Evolutionary conservation across 2,113 vertebrate species (phyloP), one percentile per base, ranked within the genome.

Genomic region (Cynopterus brachyotis): DNA sequence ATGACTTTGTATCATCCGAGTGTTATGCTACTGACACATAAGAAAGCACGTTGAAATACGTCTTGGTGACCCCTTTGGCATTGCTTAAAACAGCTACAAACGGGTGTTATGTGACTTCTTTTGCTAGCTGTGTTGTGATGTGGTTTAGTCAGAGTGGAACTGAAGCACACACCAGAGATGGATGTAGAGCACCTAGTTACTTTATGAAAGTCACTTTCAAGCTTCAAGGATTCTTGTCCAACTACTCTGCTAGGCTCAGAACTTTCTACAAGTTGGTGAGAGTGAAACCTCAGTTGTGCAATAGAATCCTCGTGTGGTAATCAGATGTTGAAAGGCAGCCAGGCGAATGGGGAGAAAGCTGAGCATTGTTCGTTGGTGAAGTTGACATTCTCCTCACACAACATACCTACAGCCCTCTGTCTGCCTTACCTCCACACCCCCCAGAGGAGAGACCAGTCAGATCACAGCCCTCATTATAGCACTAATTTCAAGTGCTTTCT

Each of bases 331-430:
- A 35, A 15, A 2, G 12, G 16, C 57, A 32, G 9, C 12, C 11
- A n/a, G 10, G n/a, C 16, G 26, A 22, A 1, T 50, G 0, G 3
- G 3, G 20, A 67, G 45, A 45, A 15, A 32, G 30, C 20, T 9
- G 50, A 62, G 20, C 64, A 16, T 73, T 45, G 1, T 13, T 13
- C 13, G 5, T 2, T 64, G 64, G 35, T 26, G 20, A 76, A 30
- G 12, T 11, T 47, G 32, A 45, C 4, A 11, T 37, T 30, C 26
- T 76, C 42, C 9, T 70, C 42, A 20, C 35, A 22, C 35, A 35
- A 22, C 4, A 9, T 9, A 30, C 22, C 57, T 42, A 15, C 22
- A 30, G 37, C 26, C 30, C 24, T 82, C 9, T 32, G 20, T 64
- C 67, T 64, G 37, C 45, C 53, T 86, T 37, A 45, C 3, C 3